A percentile compares a stretch with the other conserved stretches of the same genome.
Conservation (phyloP, 2,797 vertebrate species). For the Triplophysa yarkandensis region DNA sequence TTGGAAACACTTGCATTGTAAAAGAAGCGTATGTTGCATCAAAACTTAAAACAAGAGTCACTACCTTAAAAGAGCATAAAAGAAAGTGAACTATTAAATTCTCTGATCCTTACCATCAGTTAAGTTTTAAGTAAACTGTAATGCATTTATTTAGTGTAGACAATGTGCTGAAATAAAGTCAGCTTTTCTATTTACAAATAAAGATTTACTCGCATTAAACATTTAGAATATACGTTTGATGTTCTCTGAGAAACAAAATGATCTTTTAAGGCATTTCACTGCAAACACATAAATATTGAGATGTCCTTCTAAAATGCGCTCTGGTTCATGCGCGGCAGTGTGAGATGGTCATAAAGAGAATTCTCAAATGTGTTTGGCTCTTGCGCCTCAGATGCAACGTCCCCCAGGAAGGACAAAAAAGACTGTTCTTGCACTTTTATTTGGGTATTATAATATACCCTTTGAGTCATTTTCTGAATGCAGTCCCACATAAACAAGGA, state of each 20-base stretch:
- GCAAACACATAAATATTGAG: conserved; percentile 1
- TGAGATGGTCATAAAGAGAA: conserved; percentile 23
- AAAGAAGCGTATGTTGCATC: no score
- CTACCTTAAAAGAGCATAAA: no score
- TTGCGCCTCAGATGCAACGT: conserved; percentile 20
- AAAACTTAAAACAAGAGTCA: no score
- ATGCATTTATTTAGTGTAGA: background rate
- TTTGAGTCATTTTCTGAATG: conserved; percentile 40
- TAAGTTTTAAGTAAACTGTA: background rate
- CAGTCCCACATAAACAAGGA: conserved; percentile 42
- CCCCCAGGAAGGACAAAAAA: conserved; percentile 25
- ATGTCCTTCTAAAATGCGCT: conserved; percentile 16
- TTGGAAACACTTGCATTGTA: no score
- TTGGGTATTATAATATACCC: conserved; percentile 44
- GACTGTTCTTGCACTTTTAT: conserved; percentile 32
- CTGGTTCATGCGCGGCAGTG: conserved; percentile 2
- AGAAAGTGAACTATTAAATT: no score
- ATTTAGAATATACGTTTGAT: background rate
- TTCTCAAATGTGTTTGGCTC: conserved; percentile 23
- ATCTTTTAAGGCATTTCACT: background rate
- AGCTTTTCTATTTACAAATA: no score
- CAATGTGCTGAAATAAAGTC: no score
- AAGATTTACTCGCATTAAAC: background rate
- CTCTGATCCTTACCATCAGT: no score
- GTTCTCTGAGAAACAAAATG: background rate